Base-by-base conservation (phyloP, 2,888 invertebrate genomes). In the Drosophila mettleri region DNA sequence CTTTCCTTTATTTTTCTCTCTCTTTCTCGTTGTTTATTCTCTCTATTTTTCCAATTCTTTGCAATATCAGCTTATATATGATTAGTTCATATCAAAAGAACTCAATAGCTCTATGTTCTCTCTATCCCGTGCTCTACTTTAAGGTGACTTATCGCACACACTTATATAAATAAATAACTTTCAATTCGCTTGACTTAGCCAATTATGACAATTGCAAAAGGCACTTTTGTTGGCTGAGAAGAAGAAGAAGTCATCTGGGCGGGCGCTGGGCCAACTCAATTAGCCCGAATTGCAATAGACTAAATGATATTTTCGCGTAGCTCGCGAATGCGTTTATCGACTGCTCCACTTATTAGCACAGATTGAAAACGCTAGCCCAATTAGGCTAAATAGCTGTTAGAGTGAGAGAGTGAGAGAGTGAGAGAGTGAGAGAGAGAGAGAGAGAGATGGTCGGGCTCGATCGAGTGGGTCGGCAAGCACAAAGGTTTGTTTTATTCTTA, bases 401-500 rank as follows among this genome's bases (percentile, higher is more conserved):
- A 20, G 16, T 33, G 10, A 22, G 49, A 2, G 22, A 33, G 18
- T 16, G 41, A 20, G 82, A 65, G 67, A 51, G 51, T 55, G 52
- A 18, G 39, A 12, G 58, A 22, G 22, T 16, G 27, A 3, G n/a
- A 0, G 33, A 10, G 10, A 49, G 34, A 62, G 67, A 59, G 59
- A 59, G 52, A 24, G 34, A n/a, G 36, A 16, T 5, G 8, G 8
- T 1, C 6, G 45, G 45, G 27, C 10, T 16, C 45, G 27, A 45
- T 45, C 12, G 53, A 36, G 39, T 33, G 41, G 57, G 78, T 78
- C 81, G 81, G 88, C 86, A 73, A 18, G 31, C 48, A 65, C 62
- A 83, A 86, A 84, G 76, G 61, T 78, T 62, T 88, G 85, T 85
- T 84, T 71, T 74, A 70, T 85, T 88, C 85, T 79, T 27, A 81